A percentile compares a stretch with the other conserved stretches of the same genome.
These are phyloP conservation scores for Microchirus variegatus DNA, from an alignment of 2,797 vertebrate species.

Conservation along the genomic window DNA sequence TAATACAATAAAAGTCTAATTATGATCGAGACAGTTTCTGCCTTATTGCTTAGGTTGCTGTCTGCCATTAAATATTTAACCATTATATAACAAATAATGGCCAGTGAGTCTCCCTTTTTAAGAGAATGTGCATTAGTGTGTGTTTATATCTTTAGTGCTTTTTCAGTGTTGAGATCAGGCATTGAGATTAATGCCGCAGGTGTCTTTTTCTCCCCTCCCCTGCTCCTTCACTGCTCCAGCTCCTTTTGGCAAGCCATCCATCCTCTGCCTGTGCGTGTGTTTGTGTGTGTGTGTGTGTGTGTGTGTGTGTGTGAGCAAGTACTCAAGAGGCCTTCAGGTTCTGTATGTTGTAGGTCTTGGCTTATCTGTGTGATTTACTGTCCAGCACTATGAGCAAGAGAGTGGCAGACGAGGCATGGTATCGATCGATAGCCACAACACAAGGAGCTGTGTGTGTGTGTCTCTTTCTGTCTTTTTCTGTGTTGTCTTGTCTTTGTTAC, in stretches of 20 bases:
- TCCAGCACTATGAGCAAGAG: constrained; percentile 58
- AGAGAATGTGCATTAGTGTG: background rate
- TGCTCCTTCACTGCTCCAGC: constrained; percentile 12
- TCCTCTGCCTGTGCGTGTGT: constrained; percentile 25
- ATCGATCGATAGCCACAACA: constrained; percentile 63
- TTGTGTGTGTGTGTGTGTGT: constrained; percentile 6
- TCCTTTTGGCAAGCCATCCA: constrained; percentile 52
- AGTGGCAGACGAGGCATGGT: constrained; percentile 66
- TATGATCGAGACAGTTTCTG: constrained; percentile 8
- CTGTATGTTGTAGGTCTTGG: constrained; percentile 61
- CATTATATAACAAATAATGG: constrained; percentile 10
- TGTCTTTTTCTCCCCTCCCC: constrained; percentile 23
- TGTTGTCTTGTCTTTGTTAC: background rate
- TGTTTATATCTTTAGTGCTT: background rate
- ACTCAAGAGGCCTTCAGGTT: constrained; percentile 58
- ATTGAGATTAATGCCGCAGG: constrained; percentile 43
- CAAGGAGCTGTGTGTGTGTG: constrained; percentile 20
- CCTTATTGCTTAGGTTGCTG: constrained; percentile 20
- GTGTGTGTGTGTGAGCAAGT: constrained; percentile 2
- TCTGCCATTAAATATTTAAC: constrained; percentile 30
- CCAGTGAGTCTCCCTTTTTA: constrained; percentile 25
- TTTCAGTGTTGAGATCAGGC: background rate
- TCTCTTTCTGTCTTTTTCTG: background rate
- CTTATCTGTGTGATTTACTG: constrained; percentile 73
- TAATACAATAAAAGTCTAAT: constrained; percentile 28